phyloP scores from a whole-genome alignment of 2,888 invertebrate genomes.

The Drepanosiphum platanoidis region DNA sequence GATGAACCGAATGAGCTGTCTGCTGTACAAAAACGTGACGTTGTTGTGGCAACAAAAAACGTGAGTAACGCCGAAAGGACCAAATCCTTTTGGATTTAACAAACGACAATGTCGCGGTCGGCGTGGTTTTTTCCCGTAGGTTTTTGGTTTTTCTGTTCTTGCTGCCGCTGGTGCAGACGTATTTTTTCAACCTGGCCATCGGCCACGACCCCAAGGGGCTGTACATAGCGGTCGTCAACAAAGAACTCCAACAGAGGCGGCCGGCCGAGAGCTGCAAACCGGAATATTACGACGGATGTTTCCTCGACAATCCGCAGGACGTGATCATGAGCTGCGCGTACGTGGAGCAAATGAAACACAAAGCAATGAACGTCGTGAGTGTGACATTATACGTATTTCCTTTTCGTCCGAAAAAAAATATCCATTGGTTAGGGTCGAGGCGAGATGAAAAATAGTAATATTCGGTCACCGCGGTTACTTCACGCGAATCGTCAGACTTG shows the following conservation, averaged over 20 bases:
- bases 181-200: constrained; percentile 82
- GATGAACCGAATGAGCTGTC: constrained; percentile 49
- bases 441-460: too few species aligned
- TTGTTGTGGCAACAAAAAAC: constrained; percentile 62
- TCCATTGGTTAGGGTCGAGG: too few species aligned
- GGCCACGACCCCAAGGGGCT: constrained; percentile 81
- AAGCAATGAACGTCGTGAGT: constrained; percentile 64
- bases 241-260: constrained; percentile 72
- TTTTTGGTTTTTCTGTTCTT: constrained; percentile 83
- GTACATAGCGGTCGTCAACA: constrained; percentile 80
- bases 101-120: too few species aligned
- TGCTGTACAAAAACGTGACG: constrained; percentile 63
- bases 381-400: too few species aligned
- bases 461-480: too few species aligned
- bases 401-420: too few species aligned
- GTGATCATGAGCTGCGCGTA: constrained; percentile 65
- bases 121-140: constrained; percentile 73
- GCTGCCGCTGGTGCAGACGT: constrained; percentile 83
- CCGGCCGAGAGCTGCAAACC: constrained; percentile 57
- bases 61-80: too few species aligned
- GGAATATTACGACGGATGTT: constrained; percentile 60
- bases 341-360: constrained; percentile 64
- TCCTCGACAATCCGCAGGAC: constrained; percentile 63
- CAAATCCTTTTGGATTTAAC: too few species aligned
- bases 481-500: too few species aligned